A percentile compares a stretch with the other conserved stretches of the same genome.
Conservation (phyloP, 1,140 invertebrate genomes). For the Rhopalosiphum maidis region DNA sequence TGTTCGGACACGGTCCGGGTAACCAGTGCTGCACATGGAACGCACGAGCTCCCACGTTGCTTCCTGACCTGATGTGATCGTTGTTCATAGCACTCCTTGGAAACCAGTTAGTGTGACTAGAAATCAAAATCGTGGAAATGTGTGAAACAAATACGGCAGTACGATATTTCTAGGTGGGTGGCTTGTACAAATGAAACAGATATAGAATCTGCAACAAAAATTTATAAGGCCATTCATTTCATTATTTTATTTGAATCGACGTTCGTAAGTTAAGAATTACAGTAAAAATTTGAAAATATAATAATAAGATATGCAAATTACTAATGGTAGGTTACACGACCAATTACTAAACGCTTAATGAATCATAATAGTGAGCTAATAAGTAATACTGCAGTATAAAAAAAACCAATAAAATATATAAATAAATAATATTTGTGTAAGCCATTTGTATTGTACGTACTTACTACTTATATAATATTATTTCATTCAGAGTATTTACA, state of each 20-base stretch:
- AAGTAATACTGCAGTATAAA: too few relatives aligned
- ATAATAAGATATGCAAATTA: too few relatives aligned
- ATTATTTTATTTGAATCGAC: neutral
- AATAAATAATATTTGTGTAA: too few relatives aligned
- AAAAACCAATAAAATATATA: too few relatives aligned
- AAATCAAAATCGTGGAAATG: neutral
- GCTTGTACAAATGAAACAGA: neutral
- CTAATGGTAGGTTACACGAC: too few relatives aligned
- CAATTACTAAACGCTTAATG: too few relatives aligned
- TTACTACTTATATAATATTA: too few relatives aligned
- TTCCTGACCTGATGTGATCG: conserved; percentile 19
- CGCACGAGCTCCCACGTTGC: conserved; percentile 44
- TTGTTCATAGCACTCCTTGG: neutral
- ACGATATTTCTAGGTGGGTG: neutral
- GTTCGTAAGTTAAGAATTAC: neutral
- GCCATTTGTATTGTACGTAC: too few relatives aligned
- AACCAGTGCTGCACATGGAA: conserved; percentile 7
- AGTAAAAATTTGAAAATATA: too few relatives aligned
- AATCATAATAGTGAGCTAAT: too few relatives aligned
- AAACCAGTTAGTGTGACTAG: neutral
- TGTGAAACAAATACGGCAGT: neutral
- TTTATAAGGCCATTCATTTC: neutral
- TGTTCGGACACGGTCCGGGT: conserved; percentile 49
- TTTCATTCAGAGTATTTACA: too few relatives aligned
- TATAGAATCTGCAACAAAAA: neutral